phyloP scores from a whole-genome alignment of 2,888 invertebrate species.

The Clanis bilineata region DNA sequence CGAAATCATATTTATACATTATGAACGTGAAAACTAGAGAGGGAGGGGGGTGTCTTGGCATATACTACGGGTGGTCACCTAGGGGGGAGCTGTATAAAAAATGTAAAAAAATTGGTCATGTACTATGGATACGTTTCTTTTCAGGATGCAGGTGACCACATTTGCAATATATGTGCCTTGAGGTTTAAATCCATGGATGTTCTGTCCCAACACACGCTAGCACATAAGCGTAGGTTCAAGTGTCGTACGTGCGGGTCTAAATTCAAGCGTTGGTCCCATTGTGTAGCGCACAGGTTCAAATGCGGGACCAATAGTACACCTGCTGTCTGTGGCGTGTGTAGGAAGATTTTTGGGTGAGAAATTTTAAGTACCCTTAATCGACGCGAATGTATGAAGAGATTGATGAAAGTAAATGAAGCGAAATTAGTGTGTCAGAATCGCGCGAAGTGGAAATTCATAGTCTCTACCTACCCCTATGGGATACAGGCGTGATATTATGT shows the following conservation, averaged over 20 bases:
- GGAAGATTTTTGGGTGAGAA: conserved; percentile 1
- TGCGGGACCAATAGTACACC: neutral
- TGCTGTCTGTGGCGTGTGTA: neutral
- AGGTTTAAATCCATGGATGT: neutral
- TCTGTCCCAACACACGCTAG: neutral
- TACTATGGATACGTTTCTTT: neutral
- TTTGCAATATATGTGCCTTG: neutral
- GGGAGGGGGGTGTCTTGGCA: too few relatives aligned
- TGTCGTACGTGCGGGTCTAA: neutral
- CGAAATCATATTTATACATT: too few relatives aligned
- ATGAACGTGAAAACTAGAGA: too few relatives aligned
- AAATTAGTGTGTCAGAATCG: too few relatives aligned
- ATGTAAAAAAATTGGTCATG: neutral
- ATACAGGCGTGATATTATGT: too few relatives aligned
- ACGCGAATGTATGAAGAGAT: too few relatives aligned
- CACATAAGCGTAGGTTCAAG: neutral
- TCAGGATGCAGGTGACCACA: neutral
- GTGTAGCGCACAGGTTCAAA: neutral
- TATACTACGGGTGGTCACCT: too few relatives aligned
- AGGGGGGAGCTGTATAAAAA: too few relatives aligned
- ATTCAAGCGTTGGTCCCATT: conserved; percentile 3
- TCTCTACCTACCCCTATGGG: too few relatives aligned
- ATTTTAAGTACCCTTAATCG: too few relatives aligned
- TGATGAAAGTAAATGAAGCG: too few relatives aligned
- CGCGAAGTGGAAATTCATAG: too few relatives aligned